phyloP scores from a whole-genome alignment of 1,140 invertebrate species.

The Camponotus vicinus region DNA sequence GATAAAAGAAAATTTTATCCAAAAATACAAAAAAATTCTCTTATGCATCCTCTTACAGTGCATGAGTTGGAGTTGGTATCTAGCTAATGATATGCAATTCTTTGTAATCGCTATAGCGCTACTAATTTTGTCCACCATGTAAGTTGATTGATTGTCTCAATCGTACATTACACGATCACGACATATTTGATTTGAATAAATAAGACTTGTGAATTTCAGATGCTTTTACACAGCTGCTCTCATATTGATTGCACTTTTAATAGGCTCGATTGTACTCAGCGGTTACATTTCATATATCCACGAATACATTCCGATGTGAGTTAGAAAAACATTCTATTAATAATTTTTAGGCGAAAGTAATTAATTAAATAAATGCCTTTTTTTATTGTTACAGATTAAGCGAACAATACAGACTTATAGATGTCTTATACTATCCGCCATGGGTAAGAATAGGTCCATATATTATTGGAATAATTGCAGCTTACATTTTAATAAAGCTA shows the following conservation, averaged over 20 bases:
- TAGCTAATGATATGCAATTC: slow-evolving; percentile 94
- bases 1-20: neutral
- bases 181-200: neutral
- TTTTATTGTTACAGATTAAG: slow-evolving; percentile 79
- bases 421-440: slow-evolving; percentile 85
- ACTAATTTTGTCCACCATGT: slow-evolving; percentile 87
- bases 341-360: neutral
- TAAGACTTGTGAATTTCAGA: slow-evolving; percentile 75
- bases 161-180: neutral
- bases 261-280: slow-evolving; percentile 78
- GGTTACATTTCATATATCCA: slow-evolving; percentile 81
- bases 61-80: slow-evolving; percentile 93
- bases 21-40: neutral
- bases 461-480: slow-evolving; percentile 85
- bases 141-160: slow-evolving; percentile 69
- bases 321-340: slow-evolving; percentile 40
- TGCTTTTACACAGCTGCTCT: slow-evolving; percentile 78
- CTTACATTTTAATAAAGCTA: slow-evolving; percentile 81
- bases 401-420: slow-evolving; percentile 80
- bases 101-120: slow-evolving; percentile 87
- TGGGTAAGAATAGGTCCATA: slow-evolving; percentile 86
- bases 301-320: slow-evolving; percentile 85
- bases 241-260: slow-evolving; percentile 74
- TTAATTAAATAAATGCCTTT: neutral
- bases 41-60: slow-evolving; percentile 86